These are phyloP conservation scores for Morus bassanus DNA, from an alignment of 2,797 vertebrate species.

Conservation along the genomic window DNA sequence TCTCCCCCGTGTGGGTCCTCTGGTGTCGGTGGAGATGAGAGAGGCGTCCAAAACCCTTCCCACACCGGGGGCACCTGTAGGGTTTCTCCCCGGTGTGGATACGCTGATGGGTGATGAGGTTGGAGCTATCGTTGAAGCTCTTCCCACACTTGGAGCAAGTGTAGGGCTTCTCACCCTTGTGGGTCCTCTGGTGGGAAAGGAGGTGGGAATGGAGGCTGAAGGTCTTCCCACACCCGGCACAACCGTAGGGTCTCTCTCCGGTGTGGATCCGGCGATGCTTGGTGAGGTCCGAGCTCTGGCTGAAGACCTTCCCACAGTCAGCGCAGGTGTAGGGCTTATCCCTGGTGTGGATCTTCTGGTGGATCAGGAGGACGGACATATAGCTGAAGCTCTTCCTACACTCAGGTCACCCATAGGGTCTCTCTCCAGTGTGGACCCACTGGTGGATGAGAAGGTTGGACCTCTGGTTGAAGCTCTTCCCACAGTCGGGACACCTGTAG, in stretches of 20 bases:
- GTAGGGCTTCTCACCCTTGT: too few species aligned
- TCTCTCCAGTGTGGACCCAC: background rate
- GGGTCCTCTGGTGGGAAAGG: background rate
- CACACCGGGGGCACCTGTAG: background rate
- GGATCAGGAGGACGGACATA: background rate
- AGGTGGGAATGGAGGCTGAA: background rate
- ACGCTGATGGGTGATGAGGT: background rate
- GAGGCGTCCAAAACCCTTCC: background rate
- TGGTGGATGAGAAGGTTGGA: background rate
- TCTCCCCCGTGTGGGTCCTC: background rate
- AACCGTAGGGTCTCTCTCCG: background rate
- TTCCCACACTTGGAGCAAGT: background rate
- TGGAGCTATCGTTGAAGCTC: background rate
- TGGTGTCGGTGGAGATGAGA: background rate
- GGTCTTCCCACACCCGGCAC: background rate
- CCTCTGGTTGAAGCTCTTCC: background rate
- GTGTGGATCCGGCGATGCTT: background rate
- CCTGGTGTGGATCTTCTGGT: background rate
- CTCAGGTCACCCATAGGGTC: background rate
- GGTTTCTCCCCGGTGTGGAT: background rate
- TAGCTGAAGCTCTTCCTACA: background rate
- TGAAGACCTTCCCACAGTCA: background rate
- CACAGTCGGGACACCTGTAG: background rate
- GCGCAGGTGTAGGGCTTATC: background rate
- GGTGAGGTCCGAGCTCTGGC: background rate